Conservation (phyloP, 2,888 invertebrate species). For the Drosophila robusta region DNA sequence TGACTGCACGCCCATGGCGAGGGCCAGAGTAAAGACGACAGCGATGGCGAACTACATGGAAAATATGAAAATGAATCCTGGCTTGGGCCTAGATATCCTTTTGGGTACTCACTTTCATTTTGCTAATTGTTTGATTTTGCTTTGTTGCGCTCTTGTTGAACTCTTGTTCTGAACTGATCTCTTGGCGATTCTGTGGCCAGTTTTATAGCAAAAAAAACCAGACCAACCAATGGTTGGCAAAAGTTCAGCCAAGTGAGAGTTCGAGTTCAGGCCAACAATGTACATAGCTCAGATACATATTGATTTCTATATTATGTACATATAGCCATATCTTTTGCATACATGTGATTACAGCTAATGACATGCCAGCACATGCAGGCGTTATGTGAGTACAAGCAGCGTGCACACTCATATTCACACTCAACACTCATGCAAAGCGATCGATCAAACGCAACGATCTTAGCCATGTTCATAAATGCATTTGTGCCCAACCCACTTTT, state of each 20-base stretch:
- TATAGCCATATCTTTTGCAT: slow-evolving; percentile 50
- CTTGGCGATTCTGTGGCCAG: slow-evolving; percentile 43
- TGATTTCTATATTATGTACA: slow-evolving; percentile 6
- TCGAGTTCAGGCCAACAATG: slow-evolving; percentile 59
- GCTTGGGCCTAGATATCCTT: background rate
- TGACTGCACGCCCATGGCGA: slow-evolving; percentile 82
- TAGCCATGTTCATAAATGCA: slow-evolving; percentile 32
- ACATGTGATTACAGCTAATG: slow-evolving; percentile 67
- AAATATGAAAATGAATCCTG: background rate
- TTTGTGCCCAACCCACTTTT: slow-evolving; percentile 72
- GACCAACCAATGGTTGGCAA: slow-evolving; percentile 42
- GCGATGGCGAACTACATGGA: slow-evolving; percentile 76
- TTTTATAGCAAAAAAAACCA: slow-evolving; percentile 51
- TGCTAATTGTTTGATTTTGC: slow-evolving; percentile 46
- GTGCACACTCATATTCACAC: slow-evolving; percentile 38
- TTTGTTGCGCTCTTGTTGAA: slow-evolving; percentile 69
- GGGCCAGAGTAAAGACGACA: slow-evolving; percentile 80
- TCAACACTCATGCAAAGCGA: slow-evolving; percentile 36
- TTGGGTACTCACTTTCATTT: slow-evolving; percentile 79
- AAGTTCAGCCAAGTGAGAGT: slow-evolving; percentile 72
- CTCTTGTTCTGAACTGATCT: slow-evolving; percentile 81
- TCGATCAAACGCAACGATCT: slow-evolving; percentile 38
- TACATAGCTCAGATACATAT: slow-evolving; percentile 7
- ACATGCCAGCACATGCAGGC: slow-evolving; percentile 50
- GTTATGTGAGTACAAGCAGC: slow-evolving; percentile 2